A percentile compares a stretch with the other conserved stretches of the same genome.
Conservation (phyloP, 2,888 invertebrate genomes). For the Lutraria lutraria region DNA sequence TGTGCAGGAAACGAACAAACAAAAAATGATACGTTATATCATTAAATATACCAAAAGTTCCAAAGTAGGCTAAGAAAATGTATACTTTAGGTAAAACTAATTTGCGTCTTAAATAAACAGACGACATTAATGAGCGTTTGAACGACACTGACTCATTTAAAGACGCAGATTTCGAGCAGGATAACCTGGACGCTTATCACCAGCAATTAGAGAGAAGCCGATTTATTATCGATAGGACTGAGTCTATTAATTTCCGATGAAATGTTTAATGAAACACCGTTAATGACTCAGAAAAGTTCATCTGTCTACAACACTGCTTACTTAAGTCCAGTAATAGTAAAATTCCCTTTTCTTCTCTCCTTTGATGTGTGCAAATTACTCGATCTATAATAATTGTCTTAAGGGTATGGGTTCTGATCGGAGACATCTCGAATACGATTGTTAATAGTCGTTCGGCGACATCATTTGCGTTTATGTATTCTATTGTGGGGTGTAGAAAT, state of each 20-base stretch:
- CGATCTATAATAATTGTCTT: slow-evolving; percentile 27
- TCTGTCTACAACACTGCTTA: slow-evolving; percentile 23
- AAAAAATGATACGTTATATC: background rate
- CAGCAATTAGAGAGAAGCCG: slow-evolving; percentile 48
- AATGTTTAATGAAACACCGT: slow-evolving; percentile 46
- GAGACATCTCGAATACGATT: background rate
- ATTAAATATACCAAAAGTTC: background rate
- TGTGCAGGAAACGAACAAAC: background rate
- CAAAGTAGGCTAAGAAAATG: no score
- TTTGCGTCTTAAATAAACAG: background rate
- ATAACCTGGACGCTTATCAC: slow-evolving; percentile 39
- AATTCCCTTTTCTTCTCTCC: background rate
- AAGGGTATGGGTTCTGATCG: background rate
- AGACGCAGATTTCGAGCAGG: background rate
- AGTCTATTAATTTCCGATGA: slow-evolving; percentile 55
- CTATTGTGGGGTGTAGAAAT: background rate
- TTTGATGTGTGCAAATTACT: slow-evolving; percentile 40
- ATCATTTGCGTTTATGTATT: background rate
- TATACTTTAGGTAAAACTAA: background rate
- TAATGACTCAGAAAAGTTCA: slow-evolving; percentile 37
- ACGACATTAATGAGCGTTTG: slow-evolving; percentile 1
- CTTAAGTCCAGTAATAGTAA: slow-evolving; percentile 38
- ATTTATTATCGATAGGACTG: slow-evolving; percentile 49
- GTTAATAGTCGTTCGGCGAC: background rate
- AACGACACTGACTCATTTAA: slow-evolving; percentile 16